A percentile compares a stretch with the other conserved stretches of the same genome.
phyloP scores from a whole-genome alignment of 2,888 invertebrate genomes.

The Nemoura dubitans region DNA sequence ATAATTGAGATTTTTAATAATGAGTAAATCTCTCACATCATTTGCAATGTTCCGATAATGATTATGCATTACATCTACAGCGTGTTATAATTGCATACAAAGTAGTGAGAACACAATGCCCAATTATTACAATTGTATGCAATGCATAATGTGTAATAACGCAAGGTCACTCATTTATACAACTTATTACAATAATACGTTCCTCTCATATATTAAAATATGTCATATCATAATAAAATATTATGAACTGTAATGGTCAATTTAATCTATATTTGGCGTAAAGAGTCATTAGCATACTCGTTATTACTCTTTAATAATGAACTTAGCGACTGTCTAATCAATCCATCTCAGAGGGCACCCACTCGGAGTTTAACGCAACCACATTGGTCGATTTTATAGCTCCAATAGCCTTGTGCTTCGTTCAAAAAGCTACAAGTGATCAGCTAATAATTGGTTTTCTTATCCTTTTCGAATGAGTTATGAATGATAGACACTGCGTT shows the following conservation, averaged over 20 bases:
- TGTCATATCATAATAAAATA: constrained; percentile 16
- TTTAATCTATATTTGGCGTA: constrained; percentile 37
- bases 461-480: background rate
- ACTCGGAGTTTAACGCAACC: background rate
- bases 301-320: constrained; percentile 17
- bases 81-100: background rate
- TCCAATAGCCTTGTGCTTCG: background rate
- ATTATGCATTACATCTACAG: background rate
- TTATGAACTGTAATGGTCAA: constrained; percentile 17
- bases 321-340: constrained; percentile 30
- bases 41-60: background rate
- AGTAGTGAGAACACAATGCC: background rate
- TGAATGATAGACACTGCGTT: background rate
- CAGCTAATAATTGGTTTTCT: constrained; percentile 12
- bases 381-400: background rate
- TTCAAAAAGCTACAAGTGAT: background rate
- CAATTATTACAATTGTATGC: background rate
- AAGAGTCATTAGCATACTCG: constrained; percentile 36
- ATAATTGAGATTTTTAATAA: background rate
- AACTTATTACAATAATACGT: background rate
- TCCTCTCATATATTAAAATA: background rate
- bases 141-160: background rate
- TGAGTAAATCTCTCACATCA: background rate
- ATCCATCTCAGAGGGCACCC: constrained; percentile 8
- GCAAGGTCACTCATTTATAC: background rate